phyloP scores from a whole-genome alignment of 1,140 invertebrate species.

The Cydia splendana region DNA sequence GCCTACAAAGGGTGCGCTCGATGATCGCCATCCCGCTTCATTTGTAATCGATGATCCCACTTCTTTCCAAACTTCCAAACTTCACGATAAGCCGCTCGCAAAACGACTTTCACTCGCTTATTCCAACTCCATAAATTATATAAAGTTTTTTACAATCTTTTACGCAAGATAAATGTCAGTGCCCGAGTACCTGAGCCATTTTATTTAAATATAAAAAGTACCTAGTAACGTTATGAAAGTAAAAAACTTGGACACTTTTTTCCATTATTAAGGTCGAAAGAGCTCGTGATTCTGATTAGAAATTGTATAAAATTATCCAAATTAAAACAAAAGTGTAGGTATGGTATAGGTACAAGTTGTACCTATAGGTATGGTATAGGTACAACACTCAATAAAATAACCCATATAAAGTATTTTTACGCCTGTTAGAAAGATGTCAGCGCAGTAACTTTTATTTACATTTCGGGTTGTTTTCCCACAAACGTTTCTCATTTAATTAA shows the following conservation, averaged over 20 bases:
- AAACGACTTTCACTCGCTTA: conserved; percentile 17
- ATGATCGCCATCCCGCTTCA: conserved; percentile 27
- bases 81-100: conserved; percentile 12
- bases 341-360: too few relatives aligned
- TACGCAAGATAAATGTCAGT: conserved; percentile 6
- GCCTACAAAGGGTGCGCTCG: background rate
- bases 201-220: too few relatives aligned
- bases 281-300: too few relatives aligned
- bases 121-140: conserved; percentile 15
- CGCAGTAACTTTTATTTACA: background rate
- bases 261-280: too few relatives aligned
- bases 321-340: too few relatives aligned
- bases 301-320: too few relatives aligned
- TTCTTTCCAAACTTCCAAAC: conserved; percentile 30
- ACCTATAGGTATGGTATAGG: too few relatives aligned
- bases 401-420: too few relatives aligned
- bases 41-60: conserved; percentile 30
- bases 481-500: background rate
- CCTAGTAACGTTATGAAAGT: too few relatives aligned
- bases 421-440: too few relatives aligned
- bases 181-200: background rate
- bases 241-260: too few relatives aligned
- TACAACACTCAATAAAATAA: too few relatives aligned
- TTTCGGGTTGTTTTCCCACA: background rate
- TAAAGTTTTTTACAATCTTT: conserved; percentile 21